Evolutionary conservation across 2,797 vertebrate genomes (phyloP), one percentile per base, ranked within the genome.

Genomic region (Lindbergichthys nudifrons): DNA sequence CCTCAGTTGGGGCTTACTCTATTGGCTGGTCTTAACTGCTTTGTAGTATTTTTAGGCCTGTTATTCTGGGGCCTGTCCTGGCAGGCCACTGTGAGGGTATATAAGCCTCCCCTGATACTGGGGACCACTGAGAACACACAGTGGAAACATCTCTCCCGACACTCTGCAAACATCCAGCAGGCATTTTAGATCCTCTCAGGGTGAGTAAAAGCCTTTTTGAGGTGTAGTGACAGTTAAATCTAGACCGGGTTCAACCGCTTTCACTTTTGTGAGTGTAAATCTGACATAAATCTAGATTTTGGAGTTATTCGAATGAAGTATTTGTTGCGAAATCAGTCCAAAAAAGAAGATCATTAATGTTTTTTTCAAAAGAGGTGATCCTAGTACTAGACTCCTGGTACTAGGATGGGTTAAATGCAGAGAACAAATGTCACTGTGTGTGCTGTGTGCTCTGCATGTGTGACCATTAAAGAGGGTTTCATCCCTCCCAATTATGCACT

Each of bases 1-100:
- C 71, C 76, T 85, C 73, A 71, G 88, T 82, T 75, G 79, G 83
- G 78, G 62, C 84, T 79, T 43, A 78, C 79, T 85, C 88, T 41
- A 92, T 92, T 92, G 91, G 92, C 85, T 89, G 85, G 87, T 92
- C 89, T 92, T 89, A 92, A 88, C 90, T 90, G 92, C 93, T 94
- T 92, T 93, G 93, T 92, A 90, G 91, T 95, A 95, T 95, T 95
- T 95, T 94, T 94, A 95, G 94, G 89, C 42, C 90, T 93, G 92
- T 94, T 94, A 93, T 92, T 93, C 88, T 86, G 81, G 92, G 89
- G 88, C 82, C 82, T 73, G 88, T 90, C 62, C 87, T 87, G 87
- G 84, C 92, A 87, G 88, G 84, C 82, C 83, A 82, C 70, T 12
- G 73, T 70, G 62, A 61, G 86, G 23, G 84, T 94, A 94, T 94